Evolutionary conservation across 2,113 vertebrate genomes (phyloP), one percentile per base, ranked within the genome.

Genomic region (Charadrius vociferus): DNA sequence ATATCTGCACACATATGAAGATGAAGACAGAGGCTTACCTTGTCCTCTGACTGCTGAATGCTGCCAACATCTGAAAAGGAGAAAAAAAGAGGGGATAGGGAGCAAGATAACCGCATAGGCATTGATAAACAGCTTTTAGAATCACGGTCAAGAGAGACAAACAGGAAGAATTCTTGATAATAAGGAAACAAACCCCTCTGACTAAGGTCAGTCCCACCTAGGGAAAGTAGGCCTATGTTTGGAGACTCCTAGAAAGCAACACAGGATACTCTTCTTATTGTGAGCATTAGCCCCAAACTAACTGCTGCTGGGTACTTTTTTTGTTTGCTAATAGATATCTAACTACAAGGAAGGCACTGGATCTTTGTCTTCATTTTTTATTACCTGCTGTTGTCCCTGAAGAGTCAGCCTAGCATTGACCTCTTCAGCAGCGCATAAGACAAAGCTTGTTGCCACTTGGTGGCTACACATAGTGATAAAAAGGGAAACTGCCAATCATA

Each of bases 31-130:
- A 41, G 66, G 16, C 77, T 96, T 96, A 98, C 97, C 95, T 96
- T 94, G 14, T 95, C 95, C 77, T 97, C 95, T 66, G 92, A 80
- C 37, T 95, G 93, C 39, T 94, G 96, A 84, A 91, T 37, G 26
- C 49, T 74, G 36, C 91, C 77, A 65, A 9, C 52, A 90, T 88
- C 97, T 98, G 90, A 85, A 97, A 97, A 66, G 37, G 4, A 4
- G 49, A 79, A 66, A 59, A 39, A 65, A 62, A 14, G 1, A 58
- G 10, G 22, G 14, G 29, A 29, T 17, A 11, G 8, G 11, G 4
- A 66, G 36, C 65, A 86, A 47, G 10, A 16, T 36, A 88, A 39
- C 15, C n/a, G 30, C 14, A 29, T 3, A 55, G 23, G 26, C 22
- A 53, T 6, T 65, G 15, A 58, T 29, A 79, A 93, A 68, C 3